Base-by-base conservation (phyloP, 2,888 invertebrate genomes). In the Tipula helvola region DNA sequence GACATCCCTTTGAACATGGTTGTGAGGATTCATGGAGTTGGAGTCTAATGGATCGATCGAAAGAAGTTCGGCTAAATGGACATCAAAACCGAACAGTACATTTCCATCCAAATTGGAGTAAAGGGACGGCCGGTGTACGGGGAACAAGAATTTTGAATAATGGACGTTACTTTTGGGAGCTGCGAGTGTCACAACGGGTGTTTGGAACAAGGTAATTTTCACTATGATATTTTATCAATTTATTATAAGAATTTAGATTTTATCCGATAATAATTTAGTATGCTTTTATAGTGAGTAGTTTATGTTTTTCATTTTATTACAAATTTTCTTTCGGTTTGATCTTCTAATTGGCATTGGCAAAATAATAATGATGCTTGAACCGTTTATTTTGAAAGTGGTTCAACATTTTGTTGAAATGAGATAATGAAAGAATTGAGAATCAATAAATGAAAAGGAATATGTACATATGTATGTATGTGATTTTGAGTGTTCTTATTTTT, bases 41-140 rank as follows among this genome's bases (percentile, higher is more conserved):
- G 95, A 94, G 94, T 89, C 91, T 93, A 85, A 91, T 92, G 13
- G 93, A 94, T 88, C 92, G 92, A 18, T 93, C 93, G 36, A 90
- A 91, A 86, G 93, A 93, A 89, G 93, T 94, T n/a, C 92, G 93
- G 16, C 91, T 95, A 13, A 93, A 93, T 87, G 94, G 94, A 3
- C 90, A 91, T 47, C 91, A 92, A 86, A 91, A 91, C 87, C 91
- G 93, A 83, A 94, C 93, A n/a, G 95, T 94, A 1, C 93, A 94
- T 89, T 96, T 96, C 89, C 95, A 96, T 90, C 95, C 95, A 7
- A 94, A 95, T 89, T 95, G 95, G 95, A 95, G 95, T 89, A 94
- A 94, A 89, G 95, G 95, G 8, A 95, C 95, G 0, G 95, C 95
- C 0, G 95, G 94, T 0, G 94, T 95, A 0, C 92, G 95, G 86